Percentiles rank a stretch among this genome's conserved stretches.
Conservation (phyloP, 2,797 vertebrate species). For the Acropternis orthonyx region DNA sequence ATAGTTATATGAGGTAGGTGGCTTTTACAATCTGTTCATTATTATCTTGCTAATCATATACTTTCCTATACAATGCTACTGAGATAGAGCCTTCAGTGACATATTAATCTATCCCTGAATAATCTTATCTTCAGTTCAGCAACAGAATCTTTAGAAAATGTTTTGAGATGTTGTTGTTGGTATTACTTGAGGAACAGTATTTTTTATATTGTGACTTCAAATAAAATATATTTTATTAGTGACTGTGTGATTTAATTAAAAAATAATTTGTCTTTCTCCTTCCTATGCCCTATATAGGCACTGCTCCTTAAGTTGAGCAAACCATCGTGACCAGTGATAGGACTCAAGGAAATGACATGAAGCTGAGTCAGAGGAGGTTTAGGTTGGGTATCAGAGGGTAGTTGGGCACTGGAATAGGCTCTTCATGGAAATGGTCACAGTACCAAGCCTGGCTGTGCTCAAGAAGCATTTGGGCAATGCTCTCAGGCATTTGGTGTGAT, state of each 20-base stretch:
- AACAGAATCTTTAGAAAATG: not conserved
- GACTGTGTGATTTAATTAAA: not conserved
- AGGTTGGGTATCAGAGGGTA: not conserved
- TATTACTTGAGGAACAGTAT: not conserved
- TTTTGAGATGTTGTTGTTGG: not conserved
- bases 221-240: not conserved
- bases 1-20: not conserved
- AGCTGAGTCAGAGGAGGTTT: not conserved
- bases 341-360: rapidly evolving
- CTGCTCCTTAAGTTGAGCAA: not conserved
- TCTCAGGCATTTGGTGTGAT: not conserved
- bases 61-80: not conserved
- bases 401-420: not conserved
- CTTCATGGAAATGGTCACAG: not conserved
- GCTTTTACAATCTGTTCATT: not conserved
- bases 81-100: not conserved
- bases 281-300: not conserved
- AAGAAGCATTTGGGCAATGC: not conserved
- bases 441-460: not conserved
- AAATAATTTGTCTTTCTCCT: not conserved
- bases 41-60: not conserved
- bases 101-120: not conserved
- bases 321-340: not conserved
- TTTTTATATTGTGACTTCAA: not conserved
- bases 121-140: not conserved